A percentile compares a stretch with the other conserved stretches of the same genome.
phyloP scores from a whole-genome alignment of 2,113 vertebrate species.

The Atlantisia rogersi region DNA sequence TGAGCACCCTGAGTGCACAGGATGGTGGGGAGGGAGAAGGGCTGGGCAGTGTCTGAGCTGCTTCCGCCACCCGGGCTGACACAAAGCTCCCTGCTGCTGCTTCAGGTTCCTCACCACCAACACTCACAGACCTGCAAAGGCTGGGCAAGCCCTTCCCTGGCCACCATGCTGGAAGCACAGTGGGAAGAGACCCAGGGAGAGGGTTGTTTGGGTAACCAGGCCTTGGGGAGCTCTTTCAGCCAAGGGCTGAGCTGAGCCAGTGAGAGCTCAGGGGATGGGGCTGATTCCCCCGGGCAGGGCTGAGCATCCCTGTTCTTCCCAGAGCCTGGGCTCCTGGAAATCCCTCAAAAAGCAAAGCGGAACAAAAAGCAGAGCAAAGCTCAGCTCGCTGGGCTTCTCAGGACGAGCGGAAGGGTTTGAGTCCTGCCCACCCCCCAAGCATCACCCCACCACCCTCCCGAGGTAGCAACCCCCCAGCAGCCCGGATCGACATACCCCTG shows the following conservation, averaged over 20 bases:
- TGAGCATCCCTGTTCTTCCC: background rate
- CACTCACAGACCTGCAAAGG: fast-evolving
- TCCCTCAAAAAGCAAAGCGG: background rate
- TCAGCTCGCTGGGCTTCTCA: background rate
- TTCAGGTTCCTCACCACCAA: background rate
- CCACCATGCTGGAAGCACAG: background rate
- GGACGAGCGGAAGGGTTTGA: background rate
- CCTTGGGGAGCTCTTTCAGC: background rate
- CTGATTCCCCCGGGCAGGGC: background rate
- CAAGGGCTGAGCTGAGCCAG: background rate
- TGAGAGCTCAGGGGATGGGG: background rate
- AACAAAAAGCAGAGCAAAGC: background rate
- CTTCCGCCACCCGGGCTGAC: background rate
- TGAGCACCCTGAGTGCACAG: background rate
- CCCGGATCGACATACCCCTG: fast-evolving
- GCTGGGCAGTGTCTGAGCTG: background rate
- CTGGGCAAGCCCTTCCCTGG: background rate
- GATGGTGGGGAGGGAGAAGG: background rate
- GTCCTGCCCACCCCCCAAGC: background rate
- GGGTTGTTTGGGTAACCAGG: background rate
- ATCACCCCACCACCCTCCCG: background rate
- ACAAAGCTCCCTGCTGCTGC: constrained; percentile 18
- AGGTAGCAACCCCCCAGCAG: background rate
- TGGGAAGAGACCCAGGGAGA: background rate
- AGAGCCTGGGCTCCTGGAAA: background rate